These are phyloP conservation scores for Odocoileus virginianus DNA, from an alignment of 2,113 vertebrate species.

Conservation along the genomic window DNA sequence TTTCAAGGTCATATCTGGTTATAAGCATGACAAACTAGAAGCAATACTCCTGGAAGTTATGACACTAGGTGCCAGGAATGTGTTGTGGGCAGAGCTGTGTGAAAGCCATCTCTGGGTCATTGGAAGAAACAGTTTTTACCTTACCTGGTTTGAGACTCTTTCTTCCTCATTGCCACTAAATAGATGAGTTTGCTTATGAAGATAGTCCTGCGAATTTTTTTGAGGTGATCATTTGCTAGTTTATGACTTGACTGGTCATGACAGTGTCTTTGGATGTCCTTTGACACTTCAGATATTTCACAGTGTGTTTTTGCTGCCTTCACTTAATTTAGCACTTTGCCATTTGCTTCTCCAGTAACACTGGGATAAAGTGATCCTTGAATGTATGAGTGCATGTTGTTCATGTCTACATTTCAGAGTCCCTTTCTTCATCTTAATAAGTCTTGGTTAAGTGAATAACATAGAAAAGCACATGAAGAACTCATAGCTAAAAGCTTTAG, in stretches of 20 bases:
- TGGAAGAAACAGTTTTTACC: not conserved
- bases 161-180: not conserved
- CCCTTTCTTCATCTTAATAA: not conserved
- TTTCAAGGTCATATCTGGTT: not conserved
- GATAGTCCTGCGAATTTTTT: not conserved
- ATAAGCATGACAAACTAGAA: not conserved
- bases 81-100: not conserved
- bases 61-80: not conserved
- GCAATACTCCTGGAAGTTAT: not conserved
- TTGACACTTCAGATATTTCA: not conserved
- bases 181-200: not conserved
- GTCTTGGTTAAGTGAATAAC: not conserved
- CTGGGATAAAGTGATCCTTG: not conserved
- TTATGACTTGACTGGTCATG: not conserved
- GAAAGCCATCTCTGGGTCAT: not conserved
- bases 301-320: not conserved
- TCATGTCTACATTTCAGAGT: not conserved
- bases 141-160: not conserved
- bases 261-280: not conserved
- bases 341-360: not conserved
- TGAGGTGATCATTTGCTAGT: not conserved
- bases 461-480: not conserved
- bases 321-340: not conserved
- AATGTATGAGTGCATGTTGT: not conserved
- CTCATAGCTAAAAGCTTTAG: not conserved